Evolutionary conservation across 2,888 invertebrate species (phyloP), one percentile per base, ranked within the genome.

Genomic region (Lochmaea capreae): DNA sequence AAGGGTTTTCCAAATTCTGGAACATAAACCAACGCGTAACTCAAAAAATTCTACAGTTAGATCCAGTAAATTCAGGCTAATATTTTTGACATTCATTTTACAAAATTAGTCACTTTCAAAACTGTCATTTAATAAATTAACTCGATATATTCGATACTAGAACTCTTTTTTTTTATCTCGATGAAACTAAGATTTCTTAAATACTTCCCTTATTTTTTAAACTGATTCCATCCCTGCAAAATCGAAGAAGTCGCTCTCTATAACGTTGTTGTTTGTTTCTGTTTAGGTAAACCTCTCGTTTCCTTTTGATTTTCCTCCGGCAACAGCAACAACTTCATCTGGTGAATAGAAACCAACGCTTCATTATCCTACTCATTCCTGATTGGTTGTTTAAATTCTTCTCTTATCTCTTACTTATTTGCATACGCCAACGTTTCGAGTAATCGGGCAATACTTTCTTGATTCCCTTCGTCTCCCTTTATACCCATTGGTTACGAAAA

Each of bases 221-320:
- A 8, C 42, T 57, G 33, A 72, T 61, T 74, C 67, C 76, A 63
- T 52, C 52, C 54, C 78, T 78, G 78, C 46, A 42, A 52, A 42
- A 75, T 76, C 70, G 63, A 78, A 77, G 78, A 74, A 80, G 78
- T 72, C 81, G 82, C 84, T 83, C 85, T 86, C 85, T 85, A 85
- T 84, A 85, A 85, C 85, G n/a, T 84, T 84, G 83, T 80, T 85
- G 84, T 86, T 86, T 86, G 86, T 86, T 86, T 86, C 85, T 86
- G 85, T 86, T 85, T 84, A 84, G 84, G 85, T 83, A 84, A 85
- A 85, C 84, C 85, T 85, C 85, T 85, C 84, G 84, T 82, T 84
- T 84, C 85, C 86, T 86, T 86, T 85, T 86, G 86, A 86, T 85
- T 86, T 85, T 86, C 85, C 85, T 85, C 84, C 85, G 83, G 84